Evolutionary conservation across 2,113 vertebrate species (phyloP).

Genomic region (Poeciliopsis prolifica): DNA sequence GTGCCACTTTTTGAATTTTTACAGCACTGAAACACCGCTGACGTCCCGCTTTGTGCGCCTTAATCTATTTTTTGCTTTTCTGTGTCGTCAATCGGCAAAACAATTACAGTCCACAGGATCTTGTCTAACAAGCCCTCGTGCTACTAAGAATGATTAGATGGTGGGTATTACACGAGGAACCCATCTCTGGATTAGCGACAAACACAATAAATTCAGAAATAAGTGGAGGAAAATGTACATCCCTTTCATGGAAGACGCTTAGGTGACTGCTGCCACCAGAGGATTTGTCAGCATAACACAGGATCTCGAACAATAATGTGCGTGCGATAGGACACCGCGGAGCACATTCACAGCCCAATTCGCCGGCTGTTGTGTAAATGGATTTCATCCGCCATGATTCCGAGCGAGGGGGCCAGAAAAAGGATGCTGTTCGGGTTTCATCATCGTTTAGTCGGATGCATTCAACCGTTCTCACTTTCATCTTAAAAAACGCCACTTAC

Average conservation of each 20-base stretch:
- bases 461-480: slow-evolving; percentile 35
- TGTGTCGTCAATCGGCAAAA: slow-evolving; percentile 74
- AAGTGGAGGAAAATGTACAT: slow-evolving; percentile 78
- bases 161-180: slow-evolving; percentile 75
- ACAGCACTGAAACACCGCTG: neutral
- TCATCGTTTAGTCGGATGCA: slow-evolving; percentile 60
- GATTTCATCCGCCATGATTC: slow-evolving; percentile 68
- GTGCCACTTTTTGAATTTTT: neutral
- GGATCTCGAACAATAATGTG: slow-evolving; percentile 79
- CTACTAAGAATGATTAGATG: slow-evolving; percentile 78
- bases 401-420: slow-evolving; percentile 56
- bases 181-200: slow-evolving; percentile 77
- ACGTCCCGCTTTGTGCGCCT: slow-evolving; percentile 38
- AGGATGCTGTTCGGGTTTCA: slow-evolving; percentile 66
- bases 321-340: slow-evolving; percentile 73
- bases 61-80: slow-evolving; percentile 62
- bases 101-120: slow-evolving; percentile 74
- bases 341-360: slow-evolving; percentile 65
- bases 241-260: slow-evolving; percentile 78
- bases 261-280: slow-evolving; percentile 80
- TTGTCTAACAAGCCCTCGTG: slow-evolving; percentile 74
- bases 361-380: slow-evolving; percentile 71
- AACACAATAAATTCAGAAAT: slow-evolving; percentile 78
- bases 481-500: slow-evolving; percentile 9
- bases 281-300: slow-evolving; percentile 82